A percentile compares a stretch with the other conserved stretches of the same genome.
phyloP scores from a whole-genome alignment of 2,888 invertebrate species.

The Eretmocerus hayati region DNA sequence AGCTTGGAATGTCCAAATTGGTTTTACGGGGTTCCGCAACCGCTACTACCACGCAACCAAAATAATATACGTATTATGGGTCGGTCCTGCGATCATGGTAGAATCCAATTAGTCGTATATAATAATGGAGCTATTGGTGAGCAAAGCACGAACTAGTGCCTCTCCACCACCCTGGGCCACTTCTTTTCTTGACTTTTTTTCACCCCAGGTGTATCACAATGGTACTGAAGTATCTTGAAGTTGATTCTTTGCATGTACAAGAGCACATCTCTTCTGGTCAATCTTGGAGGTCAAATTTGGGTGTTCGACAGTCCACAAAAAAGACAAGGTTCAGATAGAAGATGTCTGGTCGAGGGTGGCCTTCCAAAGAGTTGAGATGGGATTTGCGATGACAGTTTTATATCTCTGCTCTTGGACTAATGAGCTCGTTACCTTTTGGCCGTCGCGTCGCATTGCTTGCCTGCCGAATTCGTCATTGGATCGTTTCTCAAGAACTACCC shows the following conservation, averaged over 20 bases:
- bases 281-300: no score
- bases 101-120: conserved; percentile 43
- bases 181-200: no score
- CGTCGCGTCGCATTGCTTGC: background rate
- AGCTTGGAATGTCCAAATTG: conserved; percentile 35
- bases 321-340: no score
- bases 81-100: conserved; percentile 3
- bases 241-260: no score
- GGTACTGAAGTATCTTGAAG: no score
- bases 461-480: conserved; percentile 11
- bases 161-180: no score
- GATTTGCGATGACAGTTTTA: conserved; percentile 14
- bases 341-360: background rate
- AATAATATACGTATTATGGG: background rate
- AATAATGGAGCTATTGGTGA: conserved; percentile 39
- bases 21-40: conserved; percentile 33
- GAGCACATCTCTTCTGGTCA: no score
- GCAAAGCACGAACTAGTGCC: background rate
- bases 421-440: conserved; percentile 11
- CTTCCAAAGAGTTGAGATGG: background rate
- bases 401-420: conserved; percentile 14
- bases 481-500: conserved; percentile 5
- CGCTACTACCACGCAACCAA: background rate
- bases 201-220: no score
- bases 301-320: no score